Conservation (phyloP, 2,113 vertebrate species). For the Agelaius phoeniceus region DNA sequence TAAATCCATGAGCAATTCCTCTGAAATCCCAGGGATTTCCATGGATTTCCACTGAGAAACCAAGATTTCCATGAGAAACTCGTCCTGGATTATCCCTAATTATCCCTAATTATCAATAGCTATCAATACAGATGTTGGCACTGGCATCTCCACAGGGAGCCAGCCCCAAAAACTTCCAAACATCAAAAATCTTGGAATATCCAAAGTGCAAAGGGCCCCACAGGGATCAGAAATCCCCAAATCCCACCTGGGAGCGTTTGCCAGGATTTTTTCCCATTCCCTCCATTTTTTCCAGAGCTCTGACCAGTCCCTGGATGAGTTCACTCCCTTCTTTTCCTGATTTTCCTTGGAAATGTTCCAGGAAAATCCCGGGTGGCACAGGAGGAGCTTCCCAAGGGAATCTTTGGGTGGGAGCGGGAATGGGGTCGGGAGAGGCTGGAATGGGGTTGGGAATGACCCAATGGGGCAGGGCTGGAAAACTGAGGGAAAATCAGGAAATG, state of each 20-base stretch:
- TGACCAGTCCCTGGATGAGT: background rate
- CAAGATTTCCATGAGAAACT: background rate
- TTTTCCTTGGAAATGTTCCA: background rate
- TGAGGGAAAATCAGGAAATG: background rate
- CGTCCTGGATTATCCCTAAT: accelerated
- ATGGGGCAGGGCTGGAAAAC: background rate
- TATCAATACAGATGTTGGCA: background rate
- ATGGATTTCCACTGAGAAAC: background rate
- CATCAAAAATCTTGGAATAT: background rate
- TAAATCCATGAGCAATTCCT: background rate
- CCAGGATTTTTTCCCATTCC: background rate
- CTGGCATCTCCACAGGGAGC: background rate
- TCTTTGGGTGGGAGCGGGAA: background rate
- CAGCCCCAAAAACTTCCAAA: background rate
- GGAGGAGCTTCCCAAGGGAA: background rate
- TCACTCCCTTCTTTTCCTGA: background rate
- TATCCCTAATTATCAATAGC: background rate
- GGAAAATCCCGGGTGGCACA: background rate
- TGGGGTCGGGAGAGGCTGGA: too few relatives aligned
- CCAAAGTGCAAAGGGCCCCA: background rate
- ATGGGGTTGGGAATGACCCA: background rate
- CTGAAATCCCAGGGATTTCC: background rate
- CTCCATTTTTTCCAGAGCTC: background rate
- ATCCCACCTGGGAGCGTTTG: background rate
- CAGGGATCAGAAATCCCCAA: background rate